phyloP scores from a whole-genome alignment of 2,113 vertebrate genomes.

The Micromys minutus region DNA sequence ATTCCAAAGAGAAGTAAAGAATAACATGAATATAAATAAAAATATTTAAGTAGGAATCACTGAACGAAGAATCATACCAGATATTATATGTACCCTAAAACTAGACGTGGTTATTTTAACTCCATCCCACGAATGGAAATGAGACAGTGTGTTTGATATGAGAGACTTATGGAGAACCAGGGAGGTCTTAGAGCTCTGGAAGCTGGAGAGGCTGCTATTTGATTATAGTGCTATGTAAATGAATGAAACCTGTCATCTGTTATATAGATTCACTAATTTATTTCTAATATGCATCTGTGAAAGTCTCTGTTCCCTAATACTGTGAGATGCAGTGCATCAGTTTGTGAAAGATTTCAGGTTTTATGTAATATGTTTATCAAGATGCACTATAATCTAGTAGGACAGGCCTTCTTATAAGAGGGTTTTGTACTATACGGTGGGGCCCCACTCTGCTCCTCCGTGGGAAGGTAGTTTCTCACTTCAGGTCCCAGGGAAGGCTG shows the following conservation, averaged over 20 bases:
- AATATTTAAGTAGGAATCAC: not conserved
- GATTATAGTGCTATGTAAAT: not conserved
- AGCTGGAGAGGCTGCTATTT: fast-evolving
- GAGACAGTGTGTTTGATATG: not conserved
- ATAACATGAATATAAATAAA: not conserved
- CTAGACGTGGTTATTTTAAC: not conserved
- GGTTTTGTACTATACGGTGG: no score
- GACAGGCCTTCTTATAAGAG: not conserved
- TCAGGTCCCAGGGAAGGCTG: no score
- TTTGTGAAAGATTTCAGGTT: not conserved
- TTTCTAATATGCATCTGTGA: not conserved
- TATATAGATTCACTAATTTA: not conserved
- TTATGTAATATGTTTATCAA: not conserved
- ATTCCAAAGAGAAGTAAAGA: not conserved
- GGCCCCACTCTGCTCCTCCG: no score
- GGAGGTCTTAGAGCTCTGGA: not conserved
- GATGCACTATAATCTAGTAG: not conserved
- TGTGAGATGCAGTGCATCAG: not conserved
- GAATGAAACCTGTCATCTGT: not conserved
- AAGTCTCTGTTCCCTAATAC: not conserved
- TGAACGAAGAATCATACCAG: not conserved
- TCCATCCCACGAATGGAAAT: not conserved
- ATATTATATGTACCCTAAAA: not conserved
- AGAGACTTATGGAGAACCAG: not conserved
- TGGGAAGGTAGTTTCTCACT: no score